These are phyloP conservation scores for Falco punctatus DNA, from an alignment of 2,113 vertebrate genomes.

Conservation along the genomic window DNA sequence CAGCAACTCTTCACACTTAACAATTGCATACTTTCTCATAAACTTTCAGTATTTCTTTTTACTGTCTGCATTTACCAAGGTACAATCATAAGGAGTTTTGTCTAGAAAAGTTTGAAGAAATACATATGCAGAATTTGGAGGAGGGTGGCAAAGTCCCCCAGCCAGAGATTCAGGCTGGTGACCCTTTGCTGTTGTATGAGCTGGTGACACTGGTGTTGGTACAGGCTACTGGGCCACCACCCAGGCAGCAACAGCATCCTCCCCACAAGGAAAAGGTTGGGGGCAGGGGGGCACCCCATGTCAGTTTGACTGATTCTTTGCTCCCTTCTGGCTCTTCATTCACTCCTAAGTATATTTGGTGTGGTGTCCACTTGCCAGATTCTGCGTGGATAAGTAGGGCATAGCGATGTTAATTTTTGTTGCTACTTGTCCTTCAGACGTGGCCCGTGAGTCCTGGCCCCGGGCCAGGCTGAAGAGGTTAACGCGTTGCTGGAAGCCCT, in stretches of 20 bases:
- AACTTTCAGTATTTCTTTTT: background rate
- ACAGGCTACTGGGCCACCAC: background rate
- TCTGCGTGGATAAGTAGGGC: background rate
- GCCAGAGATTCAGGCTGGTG: background rate
- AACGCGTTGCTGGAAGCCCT: background rate
- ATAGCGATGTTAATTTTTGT: background rate
- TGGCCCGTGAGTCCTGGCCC: background rate
- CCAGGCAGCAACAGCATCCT: background rate
- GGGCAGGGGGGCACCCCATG: rapidly evolving
- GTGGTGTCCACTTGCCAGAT: background rate
- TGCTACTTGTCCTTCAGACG: background rate
- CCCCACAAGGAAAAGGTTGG: background rate
- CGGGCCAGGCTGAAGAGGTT: background rate
- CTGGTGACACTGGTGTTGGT: background rate
- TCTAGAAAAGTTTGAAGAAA: background rate
- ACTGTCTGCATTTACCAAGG: background rate
- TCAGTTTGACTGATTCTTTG: background rate
- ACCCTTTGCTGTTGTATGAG: background rate
- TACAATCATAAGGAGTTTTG: background rate
- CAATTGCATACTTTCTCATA: background rate
- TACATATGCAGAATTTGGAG: background rate
- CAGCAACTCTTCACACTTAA: background rate
- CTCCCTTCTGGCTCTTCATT: background rate
- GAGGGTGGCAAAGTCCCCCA: background rate
- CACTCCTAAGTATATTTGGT: background rate